These are phyloP conservation scores for Gastrophysa polygoni DNA, from an alignment of 2,888 invertebrate genomes.

Conservation along the genomic window DNA sequence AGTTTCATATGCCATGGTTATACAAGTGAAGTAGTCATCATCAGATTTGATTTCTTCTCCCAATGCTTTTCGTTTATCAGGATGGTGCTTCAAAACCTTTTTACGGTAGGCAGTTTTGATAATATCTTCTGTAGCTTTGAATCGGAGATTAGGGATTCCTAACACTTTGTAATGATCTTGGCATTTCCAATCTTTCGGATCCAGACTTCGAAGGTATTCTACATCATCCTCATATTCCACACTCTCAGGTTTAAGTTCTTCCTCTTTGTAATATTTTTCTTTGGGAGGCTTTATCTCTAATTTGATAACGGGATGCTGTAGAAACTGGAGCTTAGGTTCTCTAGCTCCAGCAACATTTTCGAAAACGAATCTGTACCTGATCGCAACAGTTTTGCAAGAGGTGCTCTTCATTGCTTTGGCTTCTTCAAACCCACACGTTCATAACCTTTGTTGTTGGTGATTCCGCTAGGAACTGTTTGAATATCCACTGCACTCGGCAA, in stretches of 20 bases:
- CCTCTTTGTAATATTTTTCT: constrained; percentile 49
- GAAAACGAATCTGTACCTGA: constrained; percentile 54
- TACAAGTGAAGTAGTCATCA: constrained; percentile 98
- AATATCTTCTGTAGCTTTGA: constrained; percentile 88
- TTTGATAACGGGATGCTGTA: constrained; percentile 51
- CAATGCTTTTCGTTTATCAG: constrained; percentile 93
- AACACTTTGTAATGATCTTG: constrained; percentile 98
- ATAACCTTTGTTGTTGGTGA: constrained; percentile 18
- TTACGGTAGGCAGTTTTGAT: constrained; percentile 92
- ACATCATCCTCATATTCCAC: constrained; percentile 75
- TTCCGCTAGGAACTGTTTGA: background rate
- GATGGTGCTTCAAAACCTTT: constrained; percentile 94
- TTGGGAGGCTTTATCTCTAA: constrained; percentile 46
- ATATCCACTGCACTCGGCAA: background rate
- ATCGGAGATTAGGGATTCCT: constrained; percentile 83
- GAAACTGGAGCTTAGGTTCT: constrained; percentile 47
- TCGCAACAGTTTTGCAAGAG: constrained; percentile 50
- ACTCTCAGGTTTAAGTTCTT: constrained; percentile 48
- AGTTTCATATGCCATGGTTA: constrained; percentile 96
- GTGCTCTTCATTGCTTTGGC: constrained; percentile 46
- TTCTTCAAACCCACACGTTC: constrained; percentile 49
- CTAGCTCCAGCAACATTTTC: constrained; percentile 48
- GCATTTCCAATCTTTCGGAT: constrained; percentile 97
- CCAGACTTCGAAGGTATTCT: constrained; percentile 82
- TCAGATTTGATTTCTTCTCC: constrained; percentile 88